These are phyloP conservation scores for Noctua janthina DNA, from an alignment of 2,888 invertebrate genomes.

Conservation along the genomic window DNA sequence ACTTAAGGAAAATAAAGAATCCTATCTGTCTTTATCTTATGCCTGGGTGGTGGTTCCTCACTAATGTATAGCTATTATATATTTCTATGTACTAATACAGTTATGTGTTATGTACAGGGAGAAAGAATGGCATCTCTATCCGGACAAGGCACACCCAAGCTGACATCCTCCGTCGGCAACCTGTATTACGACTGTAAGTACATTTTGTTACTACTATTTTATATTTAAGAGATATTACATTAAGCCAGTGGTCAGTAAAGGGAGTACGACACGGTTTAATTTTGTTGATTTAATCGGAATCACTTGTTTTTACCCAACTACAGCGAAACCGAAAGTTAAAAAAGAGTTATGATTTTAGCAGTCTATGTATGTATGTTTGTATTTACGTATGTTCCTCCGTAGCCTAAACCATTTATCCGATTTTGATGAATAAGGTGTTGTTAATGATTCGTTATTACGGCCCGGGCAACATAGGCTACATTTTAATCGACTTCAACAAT, in stretches of 20 bases:
- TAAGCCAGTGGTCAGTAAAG: neutral
- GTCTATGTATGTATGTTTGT: too few species aligned
- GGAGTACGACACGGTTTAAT: neutral
- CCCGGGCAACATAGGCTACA: too few species aligned
- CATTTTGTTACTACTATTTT: neutral
- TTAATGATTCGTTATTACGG: too few species aligned
- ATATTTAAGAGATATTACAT: neutral
- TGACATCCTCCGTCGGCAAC: constrained; percentile 86
- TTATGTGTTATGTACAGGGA: constrained; percentile 72
- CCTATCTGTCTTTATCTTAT: neutral
- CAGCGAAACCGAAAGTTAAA: too few species aligned
- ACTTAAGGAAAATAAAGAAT: neutral
- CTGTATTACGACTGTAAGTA: constrained; percentile 89
- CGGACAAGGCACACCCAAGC: constrained; percentile 85
- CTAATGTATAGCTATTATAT: neutral
- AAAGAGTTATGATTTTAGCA: too few species aligned
- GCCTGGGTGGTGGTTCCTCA: neutral
- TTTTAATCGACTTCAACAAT: too few species aligned
- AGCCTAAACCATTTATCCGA: too few species aligned
- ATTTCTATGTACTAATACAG: neutral
- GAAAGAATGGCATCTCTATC: constrained; percentile 88
- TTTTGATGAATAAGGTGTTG: too few species aligned
- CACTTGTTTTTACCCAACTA: neutral
- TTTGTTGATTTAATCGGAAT: neutral
- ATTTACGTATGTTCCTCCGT: too few species aligned